Evolutionary conservation across 2,113 vertebrate species (phyloP), one percentile per base, ranked within the genome.

Genomic region (Hypomesus transpacificus): DNA sequence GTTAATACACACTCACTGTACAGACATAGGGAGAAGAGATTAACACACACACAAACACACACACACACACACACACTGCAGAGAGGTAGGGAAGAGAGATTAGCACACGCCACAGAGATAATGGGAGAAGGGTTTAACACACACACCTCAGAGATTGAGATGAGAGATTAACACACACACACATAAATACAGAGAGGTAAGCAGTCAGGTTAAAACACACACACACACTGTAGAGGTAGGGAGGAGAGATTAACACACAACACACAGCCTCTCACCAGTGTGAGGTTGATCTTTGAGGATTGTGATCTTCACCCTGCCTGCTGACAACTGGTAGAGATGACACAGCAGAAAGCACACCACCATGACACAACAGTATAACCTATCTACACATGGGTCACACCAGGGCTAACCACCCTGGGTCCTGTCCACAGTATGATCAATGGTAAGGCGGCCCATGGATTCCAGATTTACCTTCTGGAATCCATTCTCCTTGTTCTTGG

Each of bases 261-360:
- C 24, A 14, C 3, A 17, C 16, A 17, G 26, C n/a, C 18, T 2
- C 3, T 84, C 69, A 91, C 90, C 88, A 86, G 78, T 79, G 68
- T 85, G 52, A 3, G 59, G n/a, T 50, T 93, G 84, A 9, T 94
- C 89, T 87, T 93, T 95, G 77, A 98, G 90, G 50, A 94, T 70
- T 80, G 91, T 92, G 72, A 98, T 78, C 87, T 91, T 98, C 79
- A 94, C 68, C 89, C 92, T 96, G 74, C 93, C 92, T 57, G 90
- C 82, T 83, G 93, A 88, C 85, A 91, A 52, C 95, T 98, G 77
- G 9, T 79, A 67, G 54, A 77, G 85, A 46, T 46, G 31, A 34
- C 31, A 34, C 31, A 34, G 31, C 6, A 46, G 70, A 8, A 88
- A 62, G 62, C 56, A 79, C 66, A 64, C 79, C n/a, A 39, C 11